Conservation (phyloP, 2,888 invertebrate genomes). For the Germaria angustata region DNA sequence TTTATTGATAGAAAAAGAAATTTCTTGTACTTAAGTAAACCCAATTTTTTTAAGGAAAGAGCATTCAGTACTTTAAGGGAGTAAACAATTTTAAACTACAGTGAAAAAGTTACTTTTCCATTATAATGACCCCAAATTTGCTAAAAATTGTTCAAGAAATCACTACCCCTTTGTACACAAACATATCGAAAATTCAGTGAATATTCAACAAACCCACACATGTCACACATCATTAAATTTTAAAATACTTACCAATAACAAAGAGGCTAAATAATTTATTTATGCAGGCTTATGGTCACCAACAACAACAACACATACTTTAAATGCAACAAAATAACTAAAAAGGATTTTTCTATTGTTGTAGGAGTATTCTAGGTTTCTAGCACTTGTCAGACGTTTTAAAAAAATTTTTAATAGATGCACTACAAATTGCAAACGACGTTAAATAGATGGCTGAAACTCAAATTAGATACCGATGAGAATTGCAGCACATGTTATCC, state of each 20-base stretch:
- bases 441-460: not conserved
- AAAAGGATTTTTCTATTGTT: not conserved
- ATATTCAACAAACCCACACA: not conserved
- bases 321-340: not conserved
- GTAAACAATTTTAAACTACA: too few species aligned
- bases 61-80: too few species aligned
- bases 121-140: too few species aligned
- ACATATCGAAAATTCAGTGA: not conserved
- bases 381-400: constrained; percentile 1
- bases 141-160: too few species aligned
- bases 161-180: too few species aligned
- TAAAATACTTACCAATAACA: constrained; percentile 5
- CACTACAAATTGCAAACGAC: constrained; percentile 28
- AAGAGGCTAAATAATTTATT: not conserved
- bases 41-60: too few species aligned
- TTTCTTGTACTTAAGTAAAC: too few species aligned
- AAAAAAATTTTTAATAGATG: constrained; percentile 28
- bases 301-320: not conserved
- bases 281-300: not conserved
- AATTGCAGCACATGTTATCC: constrained; percentile 46
- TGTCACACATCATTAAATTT: not conserved
- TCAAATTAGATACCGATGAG: constrained; percentile 35
- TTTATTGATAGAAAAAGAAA: too few species aligned
- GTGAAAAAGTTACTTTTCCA: too few species aligned
- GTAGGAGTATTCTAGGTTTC: not conserved